Conservation (phyloP, 2,888 invertebrate species). For the Frankliniella fusca region DNA sequence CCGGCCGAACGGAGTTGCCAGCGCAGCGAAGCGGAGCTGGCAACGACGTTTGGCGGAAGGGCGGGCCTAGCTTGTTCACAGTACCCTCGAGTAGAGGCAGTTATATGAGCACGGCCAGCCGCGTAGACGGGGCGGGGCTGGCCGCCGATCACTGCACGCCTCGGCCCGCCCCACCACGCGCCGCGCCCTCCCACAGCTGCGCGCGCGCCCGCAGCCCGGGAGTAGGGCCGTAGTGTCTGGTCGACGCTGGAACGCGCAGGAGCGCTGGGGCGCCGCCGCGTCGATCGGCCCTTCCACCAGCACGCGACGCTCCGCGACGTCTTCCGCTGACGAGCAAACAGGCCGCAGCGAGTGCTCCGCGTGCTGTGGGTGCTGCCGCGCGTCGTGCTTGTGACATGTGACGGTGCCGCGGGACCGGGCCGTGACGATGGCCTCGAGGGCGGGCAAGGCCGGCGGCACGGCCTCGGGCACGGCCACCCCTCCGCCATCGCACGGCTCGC, state of each 20-base stretch:
- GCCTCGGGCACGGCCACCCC: constrained; percentile 12
- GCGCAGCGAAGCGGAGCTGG: too few relatives aligned
- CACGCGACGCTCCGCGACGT: not conserved
- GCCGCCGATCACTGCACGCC: not conserved
- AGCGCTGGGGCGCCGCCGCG: constrained; percentile 1
- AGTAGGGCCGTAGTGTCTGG: not conserved
- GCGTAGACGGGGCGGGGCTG: too few relatives aligned
- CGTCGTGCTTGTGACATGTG: constrained; percentile 1
- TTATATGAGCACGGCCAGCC: too few relatives aligned
- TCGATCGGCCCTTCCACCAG: not conserved
- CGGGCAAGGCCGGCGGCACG: not conserved
- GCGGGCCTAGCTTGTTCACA: too few relatives aligned
- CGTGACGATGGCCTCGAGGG: not conserved
- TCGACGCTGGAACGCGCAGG: constrained; percentile 21
- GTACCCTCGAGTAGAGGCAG: too few relatives aligned
- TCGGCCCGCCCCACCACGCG: not conserved
- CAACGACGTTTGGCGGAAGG: too few relatives aligned
- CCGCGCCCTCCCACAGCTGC: not conserved
- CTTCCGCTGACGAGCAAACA: not conserved
- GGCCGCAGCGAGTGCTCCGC: not conserved
- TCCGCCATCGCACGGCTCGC: not conserved
- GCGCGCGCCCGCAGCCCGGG: not conserved
- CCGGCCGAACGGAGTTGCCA: too few relatives aligned
- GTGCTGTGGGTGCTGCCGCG: too few relatives aligned
- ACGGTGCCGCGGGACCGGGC: not conserved